phyloP scores from a whole-genome alignment of 2,113 vertebrate species.

The Gadus chalcogrammus region DNA sequence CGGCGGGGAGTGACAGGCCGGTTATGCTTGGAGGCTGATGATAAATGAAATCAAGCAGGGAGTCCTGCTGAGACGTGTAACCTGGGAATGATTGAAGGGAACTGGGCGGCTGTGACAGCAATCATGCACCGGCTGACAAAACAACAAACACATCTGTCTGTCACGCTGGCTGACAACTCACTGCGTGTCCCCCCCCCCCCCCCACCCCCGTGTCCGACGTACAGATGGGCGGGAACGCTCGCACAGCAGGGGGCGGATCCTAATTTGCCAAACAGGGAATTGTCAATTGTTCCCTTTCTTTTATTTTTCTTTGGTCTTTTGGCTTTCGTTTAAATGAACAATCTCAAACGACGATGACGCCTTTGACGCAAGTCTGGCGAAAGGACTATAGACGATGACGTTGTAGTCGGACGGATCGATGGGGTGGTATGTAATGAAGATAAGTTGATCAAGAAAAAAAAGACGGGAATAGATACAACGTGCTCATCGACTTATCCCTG shows the following conservation, averaged over 20 bases:
- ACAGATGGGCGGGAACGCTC: constrained; percentile 10
- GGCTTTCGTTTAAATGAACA: no score
- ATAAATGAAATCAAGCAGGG: constrained; percentile 57
- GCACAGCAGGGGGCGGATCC: not conserved
- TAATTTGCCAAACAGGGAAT: no score
- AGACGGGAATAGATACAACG: no score
- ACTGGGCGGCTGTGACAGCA: constrained; percentile 27
- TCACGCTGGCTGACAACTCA: constrained; percentile 30
- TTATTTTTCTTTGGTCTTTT: no score
- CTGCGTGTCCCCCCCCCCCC: constrained; percentile 11
- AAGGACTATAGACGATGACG: no score
- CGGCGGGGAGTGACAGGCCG: constrained; percentile 47
- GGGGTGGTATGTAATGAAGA: no score
- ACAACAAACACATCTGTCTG: constrained; percentile 43
- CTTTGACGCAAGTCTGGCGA: no score
- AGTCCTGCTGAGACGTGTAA: constrained; percentile 51
- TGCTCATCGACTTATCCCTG: no score
- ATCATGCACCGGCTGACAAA: constrained; percentile 36
- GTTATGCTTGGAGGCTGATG: constrained; percentile 54
- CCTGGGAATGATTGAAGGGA: constrained; percentile 49
- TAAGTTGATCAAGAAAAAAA: no score
- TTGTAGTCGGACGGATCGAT: no score
- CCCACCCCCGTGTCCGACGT: constrained; percentile 10
- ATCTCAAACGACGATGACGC: no score
- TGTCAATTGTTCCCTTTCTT: no score